Conservation (phyloP, 2,113 vertebrate species). For the Cephalopterus ornatus region DNA sequence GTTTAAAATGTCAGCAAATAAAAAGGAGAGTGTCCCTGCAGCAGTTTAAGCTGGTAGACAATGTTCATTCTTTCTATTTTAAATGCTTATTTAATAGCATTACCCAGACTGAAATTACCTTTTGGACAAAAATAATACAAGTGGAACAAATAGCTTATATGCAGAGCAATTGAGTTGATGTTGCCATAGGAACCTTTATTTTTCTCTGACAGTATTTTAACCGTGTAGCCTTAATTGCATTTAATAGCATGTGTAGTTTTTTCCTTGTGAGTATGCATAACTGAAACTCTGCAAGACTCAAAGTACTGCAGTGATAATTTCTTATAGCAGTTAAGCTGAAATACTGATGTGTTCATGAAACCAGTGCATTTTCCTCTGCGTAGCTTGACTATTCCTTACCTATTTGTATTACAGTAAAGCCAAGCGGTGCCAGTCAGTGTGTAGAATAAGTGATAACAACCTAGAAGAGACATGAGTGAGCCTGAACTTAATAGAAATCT, state of each 20-base stretch:
- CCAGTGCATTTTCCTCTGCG: background rate
- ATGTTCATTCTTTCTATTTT: background rate
- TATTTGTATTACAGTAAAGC: background rate
- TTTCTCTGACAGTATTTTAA: slow-evolving; percentile 27
- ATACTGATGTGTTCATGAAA: background rate
- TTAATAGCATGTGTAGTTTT: background rate
- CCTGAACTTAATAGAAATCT: background rate
- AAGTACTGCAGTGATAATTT: background rate
- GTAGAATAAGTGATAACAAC: background rate
- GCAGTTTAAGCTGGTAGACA: background rate
- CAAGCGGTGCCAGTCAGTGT: background rate
- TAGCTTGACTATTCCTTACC: background rate
- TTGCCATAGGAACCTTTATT: slow-evolving; percentile 57
- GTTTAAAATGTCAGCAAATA: background rate
- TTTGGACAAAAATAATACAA: slow-evolving; percentile 38
- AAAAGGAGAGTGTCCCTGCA: background rate
- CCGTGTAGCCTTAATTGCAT: background rate
- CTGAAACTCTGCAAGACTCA: background rate
- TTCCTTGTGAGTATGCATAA: background rate
- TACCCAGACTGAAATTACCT: background rate
- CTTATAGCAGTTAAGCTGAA: background rate
- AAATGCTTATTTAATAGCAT: background rate
- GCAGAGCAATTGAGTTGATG: slow-evolving; percentile 18
- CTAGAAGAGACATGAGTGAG: background rate
- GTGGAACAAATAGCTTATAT: slow-evolving; percentile 37